Evolutionary conservation across 2,888 invertebrate genomes (phyloP).

Genomic region (Mythimna albipuncta): DNA sequence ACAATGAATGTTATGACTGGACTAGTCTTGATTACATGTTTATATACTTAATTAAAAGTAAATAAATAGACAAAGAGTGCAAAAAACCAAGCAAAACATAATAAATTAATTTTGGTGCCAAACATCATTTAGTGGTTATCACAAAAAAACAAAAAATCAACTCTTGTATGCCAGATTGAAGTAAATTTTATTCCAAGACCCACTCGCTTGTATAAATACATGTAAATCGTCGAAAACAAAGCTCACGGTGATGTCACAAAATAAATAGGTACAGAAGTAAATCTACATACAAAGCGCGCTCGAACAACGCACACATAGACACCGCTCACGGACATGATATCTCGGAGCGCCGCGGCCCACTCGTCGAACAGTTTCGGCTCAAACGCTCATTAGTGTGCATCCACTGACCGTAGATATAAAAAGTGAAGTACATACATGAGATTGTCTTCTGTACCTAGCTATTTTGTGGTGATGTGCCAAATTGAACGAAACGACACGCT

Average conservation of each 20-base stretch:
- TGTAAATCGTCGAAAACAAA: conserved; percentile 60
- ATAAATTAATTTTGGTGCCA: neutral
- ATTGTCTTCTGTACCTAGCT: no score
- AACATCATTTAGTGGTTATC: conserved; percentile 11
- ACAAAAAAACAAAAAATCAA: conserved; percentile 26
- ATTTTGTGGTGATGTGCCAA: conserved; percentile 46
- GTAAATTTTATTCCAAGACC: conserved; percentile 57
- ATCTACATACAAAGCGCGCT: no score
- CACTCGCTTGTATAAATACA: conserved; percentile 60
- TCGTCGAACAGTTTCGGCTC: no score
- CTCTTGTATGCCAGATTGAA: conserved; percentile 46
- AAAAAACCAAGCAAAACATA: conserved; percentile 13
- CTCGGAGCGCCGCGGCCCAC: no score
- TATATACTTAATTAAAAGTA: conserved; percentile 14
- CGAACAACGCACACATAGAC: no score
- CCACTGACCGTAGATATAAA: no score
- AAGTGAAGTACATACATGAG: no score
- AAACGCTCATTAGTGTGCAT: no score
- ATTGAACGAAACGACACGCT: conserved; percentile 33
- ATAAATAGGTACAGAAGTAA: no score
- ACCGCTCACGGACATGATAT: no score
- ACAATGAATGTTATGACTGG: conserved; percentile 46
- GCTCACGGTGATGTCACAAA: conserved; percentile 18
- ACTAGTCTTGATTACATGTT: conserved; percentile 26
- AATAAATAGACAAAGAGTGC: conserved; percentile 1